These are phyloP conservation scores for Dryobota labecula DNA, from an alignment of 2,888 invertebrate genomes.

Conservation along the genomic window DNA sequence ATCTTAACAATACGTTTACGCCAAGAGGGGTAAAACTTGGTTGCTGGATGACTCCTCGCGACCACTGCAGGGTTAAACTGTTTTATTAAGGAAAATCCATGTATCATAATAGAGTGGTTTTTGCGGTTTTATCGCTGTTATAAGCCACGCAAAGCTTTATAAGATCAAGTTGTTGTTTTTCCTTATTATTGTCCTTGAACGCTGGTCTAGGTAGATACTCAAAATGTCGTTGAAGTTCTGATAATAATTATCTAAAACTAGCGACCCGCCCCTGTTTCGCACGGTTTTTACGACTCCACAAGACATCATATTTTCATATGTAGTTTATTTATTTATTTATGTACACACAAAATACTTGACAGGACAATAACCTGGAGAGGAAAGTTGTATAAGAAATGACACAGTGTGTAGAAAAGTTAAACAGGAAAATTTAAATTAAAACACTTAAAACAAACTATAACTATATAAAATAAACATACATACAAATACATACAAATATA, in stretches of 20 bases:
- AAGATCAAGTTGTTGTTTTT: background rate
- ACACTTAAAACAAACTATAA: too few species aligned
- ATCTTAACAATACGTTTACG: background rate
- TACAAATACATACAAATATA: too few species aligned
- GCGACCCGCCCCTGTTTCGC: background rate
- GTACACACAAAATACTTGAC: too few species aligned
- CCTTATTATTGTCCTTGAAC: background rate
- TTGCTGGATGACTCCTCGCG: background rate
- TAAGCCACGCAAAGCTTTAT: background rate
- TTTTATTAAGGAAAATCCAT: conserved; percentile 17
- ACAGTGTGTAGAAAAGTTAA: too few species aligned
- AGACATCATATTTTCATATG: too few species aligned
- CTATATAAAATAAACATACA: too few species aligned
- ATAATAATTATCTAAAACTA: background rate
- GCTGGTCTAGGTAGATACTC: background rate
- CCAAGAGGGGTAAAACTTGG: background rate
- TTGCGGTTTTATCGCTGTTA: background rate
- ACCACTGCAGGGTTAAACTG: conserved; percentile 8
- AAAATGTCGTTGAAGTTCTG: background rate
- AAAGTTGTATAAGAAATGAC: too few species aligned
- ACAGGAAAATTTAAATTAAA: too few species aligned
- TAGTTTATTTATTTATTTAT: too few species aligned
- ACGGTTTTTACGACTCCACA: background rate
- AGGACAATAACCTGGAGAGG: too few species aligned
- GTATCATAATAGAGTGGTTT: background rate